A percentile compares a stretch with the other conserved stretches of the same genome.
These are phyloP conservation scores for Nomia melanderi DNA, from an alignment of 1,140 invertebrate genomes.

Conservation along the genomic window DNA sequence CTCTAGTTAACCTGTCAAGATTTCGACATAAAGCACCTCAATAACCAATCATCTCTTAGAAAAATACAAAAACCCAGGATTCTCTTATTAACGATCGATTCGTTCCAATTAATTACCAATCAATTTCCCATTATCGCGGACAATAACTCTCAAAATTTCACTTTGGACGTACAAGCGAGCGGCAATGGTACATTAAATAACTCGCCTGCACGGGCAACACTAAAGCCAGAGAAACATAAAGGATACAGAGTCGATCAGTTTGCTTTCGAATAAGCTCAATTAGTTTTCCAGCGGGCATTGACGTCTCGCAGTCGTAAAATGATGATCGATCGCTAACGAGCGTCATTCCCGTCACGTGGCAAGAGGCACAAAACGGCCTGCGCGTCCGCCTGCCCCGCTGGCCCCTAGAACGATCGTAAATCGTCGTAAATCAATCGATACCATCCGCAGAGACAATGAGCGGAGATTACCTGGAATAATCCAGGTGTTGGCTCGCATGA, in stretches of 20 bases:
- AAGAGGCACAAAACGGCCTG: conserved; percentile 25
- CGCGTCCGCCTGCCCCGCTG: conserved; percentile 14
- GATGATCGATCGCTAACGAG: conserved; percentile 62
- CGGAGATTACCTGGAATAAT: conserved; percentile 55
- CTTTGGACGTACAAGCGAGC: no score
- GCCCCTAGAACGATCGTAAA: conserved; percentile 44
- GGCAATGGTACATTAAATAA: no score
- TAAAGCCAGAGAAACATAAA: neutral
- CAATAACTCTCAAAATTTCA: no score
- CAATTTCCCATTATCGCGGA: no score
- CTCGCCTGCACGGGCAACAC: no score
- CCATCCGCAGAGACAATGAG: conserved; percentile 57
- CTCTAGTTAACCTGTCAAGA: no score
- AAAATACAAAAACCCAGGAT: no score
- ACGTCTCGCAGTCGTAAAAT: conserved; percentile 43
- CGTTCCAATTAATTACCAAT: no score
- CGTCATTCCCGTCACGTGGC: conserved; percentile 51
- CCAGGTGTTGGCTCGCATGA: conserved; percentile 29
- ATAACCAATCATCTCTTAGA: no score
- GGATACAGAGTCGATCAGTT: neutral
- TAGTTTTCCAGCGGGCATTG: neutral
- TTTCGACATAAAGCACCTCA: no score
- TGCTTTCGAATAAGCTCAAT: neutral
- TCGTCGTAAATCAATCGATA: conserved; percentile 63
- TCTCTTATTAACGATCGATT: no score